Percentiles rank a stretch among this genome's conserved stretches.
Evolutionary conservation across 2,888 invertebrate species (phyloP).

Genomic region (Xestia c-nigrum): DNA sequence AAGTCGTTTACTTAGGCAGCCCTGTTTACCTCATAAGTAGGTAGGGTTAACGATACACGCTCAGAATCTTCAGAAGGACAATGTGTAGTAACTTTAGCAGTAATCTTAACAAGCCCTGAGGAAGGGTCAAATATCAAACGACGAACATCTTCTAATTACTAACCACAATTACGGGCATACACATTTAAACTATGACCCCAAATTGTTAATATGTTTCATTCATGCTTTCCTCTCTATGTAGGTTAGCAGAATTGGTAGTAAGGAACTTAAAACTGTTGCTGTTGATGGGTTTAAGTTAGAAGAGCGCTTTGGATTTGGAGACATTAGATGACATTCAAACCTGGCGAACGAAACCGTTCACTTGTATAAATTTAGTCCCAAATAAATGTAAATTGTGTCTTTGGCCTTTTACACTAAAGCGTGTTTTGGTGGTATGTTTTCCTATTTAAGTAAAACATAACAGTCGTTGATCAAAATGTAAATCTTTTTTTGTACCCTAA

Average conservation of each 20-base stretch:
- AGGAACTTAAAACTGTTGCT: slow-evolving; percentile 15
- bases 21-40: slow-evolving; percentile 43
- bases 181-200: slow-evolving; percentile 62
- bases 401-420: not conserved
- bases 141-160: slow-evolving; percentile 62
- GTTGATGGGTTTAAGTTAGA: slow-evolving; percentile 21
- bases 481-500: not conserved
- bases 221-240: slow-evolving; percentile 36
- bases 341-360: not conserved
- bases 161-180: slow-evolving; percentile 59
- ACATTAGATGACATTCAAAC: slow-evolving; percentile 3
- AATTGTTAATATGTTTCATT: slow-evolving; percentile 58
- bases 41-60: slow-evolving; percentile 49
- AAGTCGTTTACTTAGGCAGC: slow-evolving; percentile 45
- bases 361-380: not conserved
- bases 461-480: no score
- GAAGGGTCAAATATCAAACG: slow-evolving; percentile 65
- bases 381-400: not conserved
- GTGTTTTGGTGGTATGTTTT: not conserved
- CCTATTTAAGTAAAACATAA: not conserved
- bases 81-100: slow-evolving; percentile 47
- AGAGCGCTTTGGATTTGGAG: slow-evolving; percentile 14
- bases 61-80: slow-evolving; percentile 38
- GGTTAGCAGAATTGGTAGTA: slow-evolving; percentile 34
- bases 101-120: slow-evolving; percentile 56